Base-by-base conservation (phyloP, 2,797 vertebrate species). In the Graptemys geographica region DNA sequence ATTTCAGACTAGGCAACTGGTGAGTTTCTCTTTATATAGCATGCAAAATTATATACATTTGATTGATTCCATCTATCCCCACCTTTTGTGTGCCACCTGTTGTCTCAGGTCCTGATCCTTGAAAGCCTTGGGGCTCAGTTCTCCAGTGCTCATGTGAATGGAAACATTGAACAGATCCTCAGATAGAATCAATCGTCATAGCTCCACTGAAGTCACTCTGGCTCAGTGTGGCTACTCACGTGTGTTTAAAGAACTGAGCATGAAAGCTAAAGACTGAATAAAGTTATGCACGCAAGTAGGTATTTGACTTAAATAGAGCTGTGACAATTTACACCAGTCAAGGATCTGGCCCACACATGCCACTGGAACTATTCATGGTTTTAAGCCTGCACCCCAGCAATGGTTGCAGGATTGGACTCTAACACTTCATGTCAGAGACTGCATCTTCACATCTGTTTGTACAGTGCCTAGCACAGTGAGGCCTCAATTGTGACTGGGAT, bases 1-100 rank as follows among this genome's bases (percentile, higher is more conserved):
- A 69, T 53, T 69, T 79, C 87, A 27, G 83, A 79, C n/a, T 23
- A 18, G 59, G 86, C 83, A 95, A 92, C 65, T 90, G 86, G 78
- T 56, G 31, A 19, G 6, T 92, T 95, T 94, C 83, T 86, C 19
- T 6, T 87, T 51, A 37, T 69, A 76, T 27, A 87, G 81, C 79
- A 56, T 56, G 94, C 51, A 72, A 93, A 74, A 44, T 69, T 53
- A 5, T 21, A 79, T 83, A 92, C 81, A 44, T 44, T 72, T 44
- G 78, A 81, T 92, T 85, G 72, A 65, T 94, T 74, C 90, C 44
- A 62, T 33, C 15, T 41, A 5, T 74, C 5, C 5, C 21, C 18
- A 41, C 72, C 41, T 41, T 76, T 12, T 76, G 23, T 37, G 94
- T 95, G 72, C 87, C 94, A 87, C 21, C 6, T 23, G n/a, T 82